Evolutionary conservation across 2,888 invertebrate species (phyloP), one percentile per base, ranked within the genome.

Genomic region (Xestobium rufovillosum): DNA sequence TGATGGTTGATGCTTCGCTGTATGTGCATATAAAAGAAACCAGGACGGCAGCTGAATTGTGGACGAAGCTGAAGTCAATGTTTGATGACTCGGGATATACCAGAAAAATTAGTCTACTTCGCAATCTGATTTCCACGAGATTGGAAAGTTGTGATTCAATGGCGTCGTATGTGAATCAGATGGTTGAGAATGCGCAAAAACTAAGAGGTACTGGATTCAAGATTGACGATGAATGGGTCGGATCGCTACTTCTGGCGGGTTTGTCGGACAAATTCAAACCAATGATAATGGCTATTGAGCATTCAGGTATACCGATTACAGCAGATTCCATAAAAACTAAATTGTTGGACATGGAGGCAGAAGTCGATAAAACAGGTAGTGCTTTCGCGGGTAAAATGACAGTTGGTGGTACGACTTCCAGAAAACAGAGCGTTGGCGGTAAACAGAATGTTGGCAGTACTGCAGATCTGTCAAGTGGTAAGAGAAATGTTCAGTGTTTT

Each of bases 261-360:
- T 39, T 49, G 25, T 46, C 45, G 29, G 50, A 52, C 16, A 43
- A 42, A 32, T 51, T 26, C 35, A 26, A 14, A 10, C 45, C 49
- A 8, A 49, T 49, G 51, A 49, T 51, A 13, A 49, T 50, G 44
- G 52, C 44, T 9, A 50, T 53, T 9, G 49, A 55, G 38, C 46
- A 50, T 41, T 44, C 50, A 6, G 49, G 53, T 9, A 45, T 50
- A 4, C 9, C 10, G 4, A 49, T 51, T 6, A 51, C 48, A 3
- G 40, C 50, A n/a, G 52, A 56, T 46, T 6, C 36, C 3, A 55
- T 55, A 6, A 55, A 55, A 33, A 44, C 50, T 4, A 55, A 55
- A 39, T 36, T 55, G 11, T 28, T 50, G 12, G 47, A 51, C 29
- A 48, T 50, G 47, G 39, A 43, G 36, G 13, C 9, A 6, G 13